Evolutionary conservation across 2,888 invertebrate genomes (phyloP), one percentile per base, ranked within the genome.

Genomic region (Cerceris ruficornis): DNA sequence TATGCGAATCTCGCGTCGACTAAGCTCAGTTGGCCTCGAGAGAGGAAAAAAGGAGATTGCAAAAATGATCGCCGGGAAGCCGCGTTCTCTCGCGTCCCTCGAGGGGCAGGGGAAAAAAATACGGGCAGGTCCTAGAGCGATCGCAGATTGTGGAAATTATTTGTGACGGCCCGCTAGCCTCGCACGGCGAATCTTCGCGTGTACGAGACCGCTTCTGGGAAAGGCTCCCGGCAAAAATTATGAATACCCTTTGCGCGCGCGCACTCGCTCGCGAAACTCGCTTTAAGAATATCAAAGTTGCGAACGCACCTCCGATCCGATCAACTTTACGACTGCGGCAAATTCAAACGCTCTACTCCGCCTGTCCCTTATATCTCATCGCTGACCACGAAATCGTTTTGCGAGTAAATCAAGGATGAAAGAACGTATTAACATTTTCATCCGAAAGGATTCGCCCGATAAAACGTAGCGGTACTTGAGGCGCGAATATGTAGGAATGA

Each of bases 61-160:
- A 71, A 75, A 75, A 77, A 62, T 73, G 62, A 81, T 83, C 83
- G 68, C 65, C 59, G 81, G 66, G 69, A 49, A 15, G 68, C 54
- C 65, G 61, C 50, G 68, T 57, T 75, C 67, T 83, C 75, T 59
- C 46, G 77, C 77, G 74, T 72, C 79, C 65, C 14, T 15, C 9
- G 17, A 9, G 17, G 39, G 17, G 41, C 13, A 14, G 14, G 13
- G 9, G 69, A 61, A 75, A 78, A 80, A 76, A 84, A 75, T 84
- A 81, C 69, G 74, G 67, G 50, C 78, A 55, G 64, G 79, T 67
- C 72, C 75, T 80, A 83, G 81, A 72, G 75, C 79, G 84, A 84
- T 84, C 77, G 46, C 69, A 84, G 85, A 85, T 85, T 83, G 76
- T 75, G 73, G 70, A 78, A 80, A 84, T 85, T 80, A 83, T 85